Conservation (phyloP, 2,797 vertebrate species). For the Hephaestus fuliginosus region DNA sequence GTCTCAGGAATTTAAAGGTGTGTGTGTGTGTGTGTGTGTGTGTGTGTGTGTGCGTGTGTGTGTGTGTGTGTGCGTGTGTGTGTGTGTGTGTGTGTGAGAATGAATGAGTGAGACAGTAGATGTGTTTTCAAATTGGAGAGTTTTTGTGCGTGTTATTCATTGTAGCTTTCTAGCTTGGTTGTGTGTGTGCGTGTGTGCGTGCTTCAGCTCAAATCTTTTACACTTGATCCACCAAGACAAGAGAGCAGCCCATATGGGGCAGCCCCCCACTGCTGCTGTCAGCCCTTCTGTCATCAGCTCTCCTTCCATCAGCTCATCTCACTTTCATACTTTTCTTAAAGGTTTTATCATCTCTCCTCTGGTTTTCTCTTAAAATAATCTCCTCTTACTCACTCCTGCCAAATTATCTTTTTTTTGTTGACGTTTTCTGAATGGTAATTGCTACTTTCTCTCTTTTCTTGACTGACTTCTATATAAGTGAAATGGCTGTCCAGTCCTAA, state of each 20-base stretch:
- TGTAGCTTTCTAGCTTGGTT: constrained; percentile 8
- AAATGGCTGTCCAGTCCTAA: background rate
- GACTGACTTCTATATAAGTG: constrained; percentile 4
- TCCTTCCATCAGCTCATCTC: constrained; percentile 7
- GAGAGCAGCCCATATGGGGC: constrained; percentile 15
- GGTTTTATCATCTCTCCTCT: background rate
- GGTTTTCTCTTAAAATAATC: background rate
- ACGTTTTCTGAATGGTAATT: background rate
- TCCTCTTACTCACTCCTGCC: background rate
- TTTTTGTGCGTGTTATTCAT: background rate
- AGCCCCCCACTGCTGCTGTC: constrained; percentile 10
- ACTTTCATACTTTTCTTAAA: background rate
- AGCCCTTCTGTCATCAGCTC: background rate
- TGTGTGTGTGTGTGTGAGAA: too few species aligned
- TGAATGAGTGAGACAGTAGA: background rate
- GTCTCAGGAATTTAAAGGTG: background rate
- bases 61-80: too few species aligned
- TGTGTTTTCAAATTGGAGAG: constrained; percentile 7
- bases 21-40: background rate
- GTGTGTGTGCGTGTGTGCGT: constrained; percentile 8
- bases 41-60: too few species aligned
- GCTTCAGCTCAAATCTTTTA: constrained; percentile 22
- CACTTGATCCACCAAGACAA: constrained; percentile 10
- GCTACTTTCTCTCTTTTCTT: background rate
- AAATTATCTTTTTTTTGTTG: background rate